Conservation (phyloP, 2,888 invertebrate genomes). For the Dynastes hyllus region DNA sequence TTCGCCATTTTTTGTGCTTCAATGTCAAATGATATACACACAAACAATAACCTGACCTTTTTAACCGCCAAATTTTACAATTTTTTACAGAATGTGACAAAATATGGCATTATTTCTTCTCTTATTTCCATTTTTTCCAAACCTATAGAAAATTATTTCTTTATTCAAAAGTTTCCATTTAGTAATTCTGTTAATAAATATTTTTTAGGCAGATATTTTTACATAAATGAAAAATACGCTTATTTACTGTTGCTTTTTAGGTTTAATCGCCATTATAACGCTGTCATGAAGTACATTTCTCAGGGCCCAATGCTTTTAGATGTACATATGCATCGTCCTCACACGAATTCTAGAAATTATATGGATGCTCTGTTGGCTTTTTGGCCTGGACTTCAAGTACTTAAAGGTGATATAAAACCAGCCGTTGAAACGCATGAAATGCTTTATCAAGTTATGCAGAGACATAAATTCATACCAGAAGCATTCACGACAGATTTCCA, state of each 20-base stretch:
- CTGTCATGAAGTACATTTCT: conserved; percentile 97
- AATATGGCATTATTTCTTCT: no score
- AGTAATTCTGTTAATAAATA: no score
- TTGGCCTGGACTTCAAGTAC: conserved; percentile 95
- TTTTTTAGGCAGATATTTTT: no score
- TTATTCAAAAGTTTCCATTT: no score
- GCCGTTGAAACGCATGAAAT: conserved; percentile 99
- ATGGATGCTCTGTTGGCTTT: conserved; percentile 98
- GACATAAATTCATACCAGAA: conserved; percentile 98
- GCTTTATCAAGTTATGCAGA: conserved; percentile 98
- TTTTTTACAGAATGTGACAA: no score
- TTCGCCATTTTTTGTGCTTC: no score
- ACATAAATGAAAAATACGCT: neutral
- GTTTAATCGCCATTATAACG: conserved; percentile 96
- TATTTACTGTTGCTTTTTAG: conserved; percentile 68
- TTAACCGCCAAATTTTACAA: no score
- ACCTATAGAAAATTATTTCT: no score
- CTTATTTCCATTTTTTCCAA: no score
- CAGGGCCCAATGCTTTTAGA: conserved; percentile 96
- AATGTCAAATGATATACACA: no score
- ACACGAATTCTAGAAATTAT: conserved; percentile 94
- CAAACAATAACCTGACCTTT: no score
- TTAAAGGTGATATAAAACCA: conserved; percentile 92
- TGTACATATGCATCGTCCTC: conserved; percentile 92
- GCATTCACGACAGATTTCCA: conserved; percentile 97